Base-by-base conservation (phyloP, 2,113 vertebrate species). In the Cyanistes caeruleus region DNA sequence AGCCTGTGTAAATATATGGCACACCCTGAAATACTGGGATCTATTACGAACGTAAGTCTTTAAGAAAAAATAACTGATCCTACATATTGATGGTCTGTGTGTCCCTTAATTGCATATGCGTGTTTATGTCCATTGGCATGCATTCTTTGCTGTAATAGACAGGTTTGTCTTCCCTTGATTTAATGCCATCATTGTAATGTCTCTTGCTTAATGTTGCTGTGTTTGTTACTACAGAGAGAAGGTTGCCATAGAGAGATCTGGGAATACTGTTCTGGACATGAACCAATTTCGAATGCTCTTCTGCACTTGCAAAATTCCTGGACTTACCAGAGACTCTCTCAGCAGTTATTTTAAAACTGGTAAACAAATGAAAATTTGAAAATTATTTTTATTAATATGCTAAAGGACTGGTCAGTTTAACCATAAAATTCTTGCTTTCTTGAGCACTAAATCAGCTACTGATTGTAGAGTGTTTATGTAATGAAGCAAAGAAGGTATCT, bases 221-320 rank as follows among this genome's bases (percentile, higher is more conserved):
- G 13, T 88, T 77, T 80, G 10, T 72, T 89, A 67, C 69, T 96
- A 90, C 92, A 99, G 99, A 60, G 99, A 99, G 97, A 98, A 98
- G 81, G 73, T 99, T 73, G 85, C 97, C 73, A 91, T 99, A 60
- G 98, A 99, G 84, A 99, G 98, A 97, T 85, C 97, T 95, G 97
- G 98, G 35, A 97, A 97, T 93, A 70, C 37, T 31, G 94, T 98
- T 37, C 97, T 99, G 64, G 99, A 99, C 96, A 99, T 99, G 99
- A 97, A 97, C 94, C 99, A 99, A 73, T 99, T 99, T 96, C 98
- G 98, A 92, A 99, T 98, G 98, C 83, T 99, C 23, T 99, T 99
- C 98, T 98, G 98, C 73, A 99, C 99, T 72, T 99, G 99, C 97
- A 99, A 98, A 98, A 97, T 99, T 81, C 99, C 99, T 46, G 99